Evolutionary conservation across 2,113 vertebrate species (phyloP), one percentile per base, ranked within the genome.

Genomic region (Pterophyllum scalare): DNA sequence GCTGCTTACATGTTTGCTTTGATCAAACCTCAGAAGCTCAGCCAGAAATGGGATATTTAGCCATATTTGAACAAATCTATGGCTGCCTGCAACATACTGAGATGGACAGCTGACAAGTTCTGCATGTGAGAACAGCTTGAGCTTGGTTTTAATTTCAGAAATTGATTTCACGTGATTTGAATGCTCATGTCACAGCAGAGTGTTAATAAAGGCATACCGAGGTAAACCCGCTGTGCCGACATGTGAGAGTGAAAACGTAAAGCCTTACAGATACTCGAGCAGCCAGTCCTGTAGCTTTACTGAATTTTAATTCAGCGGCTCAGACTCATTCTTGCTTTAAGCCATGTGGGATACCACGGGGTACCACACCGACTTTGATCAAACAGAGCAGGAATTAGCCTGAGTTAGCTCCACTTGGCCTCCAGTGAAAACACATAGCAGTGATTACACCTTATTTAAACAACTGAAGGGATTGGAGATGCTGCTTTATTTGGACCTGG

Each of bases 341-440:
- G 80, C 78, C 89, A 38, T 61, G 20, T 15, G 43, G 79, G 74
- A 82, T 20, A 40, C 65, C 59, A 72, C 15, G 52, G 46, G 83
- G 56, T 40, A 77, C 24, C 61, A 40, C 13, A 4, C 22, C 14
- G 82, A 26, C 75, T 90, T 76, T 83, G 88, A 89, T 91, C 83
- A 89, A 85, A 85, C 67, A 79, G 46, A 83, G 20, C 5, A 57
- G 77, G 90, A 75, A 80, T 89, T 90, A 90, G 87, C 82, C 76
- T 38, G 77, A 8, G 57, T 89, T 78, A 84, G 59, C 72, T 22
- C 76, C 38, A 38, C 70, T 61, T 88, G 84, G 74, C 75, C 62
- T 83, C 19, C 24, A 76, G 52, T 60, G 14, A 38, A 78, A 72
- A 81, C 70, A 57, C 65, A 58, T 40, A 88, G 65, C 77, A 56